These are phyloP conservation scores for Polyodon spathula DNA, from an alignment of 2,113 vertebrate genomes.

Conservation along the genomic window DNA sequence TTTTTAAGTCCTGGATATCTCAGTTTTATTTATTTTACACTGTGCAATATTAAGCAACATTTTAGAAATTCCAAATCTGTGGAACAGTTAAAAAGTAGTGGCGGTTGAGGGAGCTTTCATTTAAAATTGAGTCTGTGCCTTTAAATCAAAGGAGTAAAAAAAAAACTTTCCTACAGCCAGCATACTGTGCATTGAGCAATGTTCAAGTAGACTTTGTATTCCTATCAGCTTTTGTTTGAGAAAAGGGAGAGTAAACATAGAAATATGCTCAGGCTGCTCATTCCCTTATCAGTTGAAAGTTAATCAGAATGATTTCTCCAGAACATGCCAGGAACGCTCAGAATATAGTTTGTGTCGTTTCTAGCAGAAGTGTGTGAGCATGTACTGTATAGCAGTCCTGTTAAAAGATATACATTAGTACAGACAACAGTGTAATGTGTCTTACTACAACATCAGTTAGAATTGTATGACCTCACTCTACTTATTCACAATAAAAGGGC, in stretches of 20 bases:
- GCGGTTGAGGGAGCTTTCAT: conserved; percentile 11
- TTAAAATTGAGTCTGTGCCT: conserved; percentile 17
- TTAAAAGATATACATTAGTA: no score
- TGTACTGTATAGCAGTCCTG: no score
- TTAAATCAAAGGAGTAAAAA: conserved; percentile 23
- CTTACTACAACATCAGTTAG: no score
- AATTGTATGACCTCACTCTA: no score
- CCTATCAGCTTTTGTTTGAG: conserved; percentile 52
- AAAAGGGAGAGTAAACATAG: conserved; percentile 46
- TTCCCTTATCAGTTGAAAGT: conserved; percentile 33
- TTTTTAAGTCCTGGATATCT: no score
- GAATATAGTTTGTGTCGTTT: not conserved
- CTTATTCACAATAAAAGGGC: no score
- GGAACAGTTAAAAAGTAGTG: conserved; percentile 1
- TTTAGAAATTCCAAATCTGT: no score
- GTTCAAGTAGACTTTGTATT: conserved; percentile 37
- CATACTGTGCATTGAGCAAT: conserved; percentile 36
- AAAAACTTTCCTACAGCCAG: not conserved
- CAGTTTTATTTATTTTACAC: no score
- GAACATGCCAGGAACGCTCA: not conserved
- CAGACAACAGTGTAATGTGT: no score
- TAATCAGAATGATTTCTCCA: not conserved
- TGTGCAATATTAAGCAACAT: no score
- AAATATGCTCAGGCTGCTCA: conserved; percentile 38
- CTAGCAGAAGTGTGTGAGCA: no score